phyloP scores from a whole-genome alignment of 2,113 vertebrate species.

The Mustelus asterias region DNA sequence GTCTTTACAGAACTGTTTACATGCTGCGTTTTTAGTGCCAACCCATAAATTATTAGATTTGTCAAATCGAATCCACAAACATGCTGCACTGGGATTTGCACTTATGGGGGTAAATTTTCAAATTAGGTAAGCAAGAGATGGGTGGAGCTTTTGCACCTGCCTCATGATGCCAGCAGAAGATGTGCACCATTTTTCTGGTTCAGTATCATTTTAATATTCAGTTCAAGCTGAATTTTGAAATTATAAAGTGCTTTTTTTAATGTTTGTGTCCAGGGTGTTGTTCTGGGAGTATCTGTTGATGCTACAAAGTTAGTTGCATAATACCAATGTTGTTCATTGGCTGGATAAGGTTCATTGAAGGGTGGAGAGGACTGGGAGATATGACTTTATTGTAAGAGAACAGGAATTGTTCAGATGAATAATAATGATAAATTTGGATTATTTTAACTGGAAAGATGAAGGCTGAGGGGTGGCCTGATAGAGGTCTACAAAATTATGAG shows the following conservation, averaged over 20 bases:
- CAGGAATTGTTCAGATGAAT: not conserved
- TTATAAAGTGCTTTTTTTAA: not conserved
- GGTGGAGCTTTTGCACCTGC: not conserved
- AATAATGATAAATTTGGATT: no score
- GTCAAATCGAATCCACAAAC: not conserved
- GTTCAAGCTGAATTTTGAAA: not conserved
- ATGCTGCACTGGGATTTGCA: not conserved
- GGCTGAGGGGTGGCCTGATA: no score
- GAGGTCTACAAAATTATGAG: no score
- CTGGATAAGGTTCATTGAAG: not conserved
- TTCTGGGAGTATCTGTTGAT: not conserved
- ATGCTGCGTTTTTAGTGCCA: not conserved
- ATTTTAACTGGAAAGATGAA: no score
- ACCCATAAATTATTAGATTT: not conserved
- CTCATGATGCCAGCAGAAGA: not conserved
- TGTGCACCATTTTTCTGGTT: not conserved
- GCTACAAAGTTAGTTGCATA: not conserved
- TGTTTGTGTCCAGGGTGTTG: not conserved
- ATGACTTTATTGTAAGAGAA: not conserved
- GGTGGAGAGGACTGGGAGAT: not conserved
- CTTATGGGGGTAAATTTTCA: not conserved
- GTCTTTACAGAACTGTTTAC: not conserved
- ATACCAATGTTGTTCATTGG: not conserved
- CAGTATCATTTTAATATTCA: not conserved
- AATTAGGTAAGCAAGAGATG: not conserved